Conservation (phyloP, 2,888 invertebrate genomes). For the Plebejus melissa region DNA sequence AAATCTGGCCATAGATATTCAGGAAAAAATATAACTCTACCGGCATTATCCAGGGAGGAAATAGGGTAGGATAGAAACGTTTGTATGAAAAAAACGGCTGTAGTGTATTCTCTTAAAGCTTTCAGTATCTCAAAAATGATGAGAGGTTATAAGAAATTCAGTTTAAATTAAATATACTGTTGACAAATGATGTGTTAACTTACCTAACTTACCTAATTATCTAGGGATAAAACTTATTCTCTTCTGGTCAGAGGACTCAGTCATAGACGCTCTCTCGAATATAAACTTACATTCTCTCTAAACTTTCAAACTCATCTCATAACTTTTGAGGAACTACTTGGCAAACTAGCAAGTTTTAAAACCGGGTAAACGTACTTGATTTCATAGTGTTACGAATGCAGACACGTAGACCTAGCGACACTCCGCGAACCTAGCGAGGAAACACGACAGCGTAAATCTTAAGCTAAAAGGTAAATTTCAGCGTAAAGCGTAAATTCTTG, state of each 20-base stretch:
- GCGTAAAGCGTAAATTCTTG: no score
- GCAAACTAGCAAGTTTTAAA: slow-evolving; percentile 1
- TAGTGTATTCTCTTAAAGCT: no score
- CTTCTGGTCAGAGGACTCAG: background rate
- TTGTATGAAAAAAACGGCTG: no score
- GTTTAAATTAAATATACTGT: background rate
- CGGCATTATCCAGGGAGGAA: no score
- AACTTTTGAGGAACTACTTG: slow-evolving; percentile 6
- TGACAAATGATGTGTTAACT: background rate
- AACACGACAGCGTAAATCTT: no score
- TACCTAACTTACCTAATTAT: background rate
- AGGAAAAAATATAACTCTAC: no score
- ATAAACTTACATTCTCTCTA: slow-evolving; percentile 1
- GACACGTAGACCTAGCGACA: no score
- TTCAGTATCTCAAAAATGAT: background rate
- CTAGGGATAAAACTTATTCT: background rate
- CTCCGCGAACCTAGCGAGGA: no score
- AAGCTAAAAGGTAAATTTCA: no score
- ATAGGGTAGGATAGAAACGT: no score
- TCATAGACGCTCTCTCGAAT: background rate
- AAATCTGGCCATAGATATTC: no score
- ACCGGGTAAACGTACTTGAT: background rate
- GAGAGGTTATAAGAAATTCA: background rate
- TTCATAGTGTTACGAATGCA: background rate
- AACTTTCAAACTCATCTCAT: background rate